Evolutionary conservation across 2,888 invertebrate genomes (phyloP).

Genomic region (Zygothrica quintamaculata): DNA sequence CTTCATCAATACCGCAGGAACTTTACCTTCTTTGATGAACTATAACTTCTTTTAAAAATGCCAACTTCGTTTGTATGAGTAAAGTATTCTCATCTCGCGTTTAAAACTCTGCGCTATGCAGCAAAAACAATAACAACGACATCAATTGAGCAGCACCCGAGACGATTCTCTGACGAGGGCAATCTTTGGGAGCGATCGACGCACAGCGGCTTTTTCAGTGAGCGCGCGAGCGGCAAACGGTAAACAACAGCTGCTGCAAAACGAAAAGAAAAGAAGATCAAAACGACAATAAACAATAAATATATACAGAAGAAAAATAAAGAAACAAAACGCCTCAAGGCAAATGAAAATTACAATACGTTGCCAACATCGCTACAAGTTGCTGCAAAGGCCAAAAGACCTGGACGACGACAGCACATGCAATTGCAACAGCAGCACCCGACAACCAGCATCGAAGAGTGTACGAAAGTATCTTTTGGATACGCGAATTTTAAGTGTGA

Average conservation of each 20-base stretch:
- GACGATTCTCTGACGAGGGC: constrained; percentile 32
- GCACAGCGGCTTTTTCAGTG: constrained; percentile 62
- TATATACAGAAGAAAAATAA: constrained; percentile 7
- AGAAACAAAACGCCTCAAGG: constrained; percentile 29
- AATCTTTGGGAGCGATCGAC: constrained; percentile 58
- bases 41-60: neutral
- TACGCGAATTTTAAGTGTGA: constrained; percentile 50
- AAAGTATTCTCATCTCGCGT: constrained; percentile 7
- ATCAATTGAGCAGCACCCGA: constrained; percentile 51
- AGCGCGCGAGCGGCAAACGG: constrained; percentile 76
- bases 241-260: constrained; percentile 71
- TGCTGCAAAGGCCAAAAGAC: constrained; percentile 33
- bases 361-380: constrained; percentile 33
- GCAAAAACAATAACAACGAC: constrained; percentile 4
- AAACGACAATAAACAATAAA: constrained; percentile 17
- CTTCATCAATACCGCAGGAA: too few species aligned
- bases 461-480: constrained; percentile 50
- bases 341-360: constrained; percentile 55
- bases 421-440: constrained; percentile 5
- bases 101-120: constrained; percentile 15
- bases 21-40: too few species aligned
- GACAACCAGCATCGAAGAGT: neutral
- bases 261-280: constrained; percentile 25
- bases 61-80: constrained; percentile 36
- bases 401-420: constrained; percentile 46